Conservation (phyloP, 2,888 invertebrate genomes). For the Clunio marinus region DNA sequence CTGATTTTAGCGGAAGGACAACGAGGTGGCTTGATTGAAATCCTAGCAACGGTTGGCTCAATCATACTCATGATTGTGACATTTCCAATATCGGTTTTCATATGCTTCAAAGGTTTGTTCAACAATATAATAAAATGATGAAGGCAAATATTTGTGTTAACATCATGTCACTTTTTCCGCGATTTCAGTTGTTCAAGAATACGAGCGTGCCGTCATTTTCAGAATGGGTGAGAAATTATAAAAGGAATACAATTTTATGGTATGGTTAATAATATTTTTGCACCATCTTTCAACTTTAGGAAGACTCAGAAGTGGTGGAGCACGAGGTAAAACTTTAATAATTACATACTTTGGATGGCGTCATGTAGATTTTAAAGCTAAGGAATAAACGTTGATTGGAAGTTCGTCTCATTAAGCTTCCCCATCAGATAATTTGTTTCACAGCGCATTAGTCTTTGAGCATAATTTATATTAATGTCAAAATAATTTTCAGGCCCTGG, state of each 20-base stretch:
- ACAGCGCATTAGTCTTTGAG: slow-evolving; percentile 8
- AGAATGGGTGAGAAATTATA: slow-evolving; percentile 62
- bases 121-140: not conserved
- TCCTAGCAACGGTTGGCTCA: slow-evolving; percentile 67
- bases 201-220: slow-evolving; percentile 93
- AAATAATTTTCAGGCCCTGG: slow-evolving; percentile 61
- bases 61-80: slow-evolving; percentile 69
- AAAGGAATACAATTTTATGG: not conserved
- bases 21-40: slow-evolving; percentile 67
- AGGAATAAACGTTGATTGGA: too few species aligned
- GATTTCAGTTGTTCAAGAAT: slow-evolving; percentile 71
- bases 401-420: not conserved
- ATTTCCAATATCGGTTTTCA: slow-evolving; percentile 76
- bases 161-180: not conserved
- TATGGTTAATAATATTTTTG: not conserved
- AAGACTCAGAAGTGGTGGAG: slow-evolving; percentile 81
- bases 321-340: slow-evolving; percentile 63
- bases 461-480: slow-evolving; percentile 19
- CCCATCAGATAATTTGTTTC: slow-evolving; percentile 43
- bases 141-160: not conserved
- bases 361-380: too few species aligned
- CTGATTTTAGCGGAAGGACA: slow-evolving; percentile 59
- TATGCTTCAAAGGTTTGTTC: slow-evolving; percentile 67
- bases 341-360: not conserved
- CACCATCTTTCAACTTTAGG: not conserved